Conservation (phyloP, 2,113 vertebrate genomes). For the Monopterus albus region DNA sequence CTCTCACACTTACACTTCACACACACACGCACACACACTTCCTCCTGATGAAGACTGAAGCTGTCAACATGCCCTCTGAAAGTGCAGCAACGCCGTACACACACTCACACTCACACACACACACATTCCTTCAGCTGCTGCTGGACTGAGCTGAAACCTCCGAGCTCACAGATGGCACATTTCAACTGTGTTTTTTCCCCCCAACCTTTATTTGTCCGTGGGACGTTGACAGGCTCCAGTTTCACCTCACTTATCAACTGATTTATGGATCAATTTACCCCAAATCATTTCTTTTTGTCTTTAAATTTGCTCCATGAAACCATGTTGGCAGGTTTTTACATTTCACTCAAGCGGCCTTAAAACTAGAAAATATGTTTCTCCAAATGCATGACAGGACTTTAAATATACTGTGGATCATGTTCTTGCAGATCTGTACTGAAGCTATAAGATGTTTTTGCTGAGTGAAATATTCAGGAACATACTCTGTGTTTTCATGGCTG, state of each 20-base stretch:
- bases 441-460: too few species aligned
- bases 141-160: conserved; percentile 30
- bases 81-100: conserved; percentile 18
- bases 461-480: too few species aligned
- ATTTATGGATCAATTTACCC: background rate
- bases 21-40: conserved; percentile 44
- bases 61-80: conserved; percentile 47
- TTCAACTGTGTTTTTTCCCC: conserved; percentile 30
- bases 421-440: too few species aligned
- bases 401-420: background rate
- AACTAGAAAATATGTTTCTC: background rate
- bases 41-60: conserved; percentile 57
- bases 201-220: conserved; percentile 31
- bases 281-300: background rate
- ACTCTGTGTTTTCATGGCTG: too few species aligned
- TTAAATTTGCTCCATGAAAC: background rate
- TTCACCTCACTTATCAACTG: background rate
- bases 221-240: conserved; percentile 11
- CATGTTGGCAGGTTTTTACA: background rate
- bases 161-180: conserved; percentile 49
- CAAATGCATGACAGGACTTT: background rate
- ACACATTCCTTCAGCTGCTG: conserved; percentile 59
- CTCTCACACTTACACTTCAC: conserved; percentile 56
- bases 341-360: background rate
- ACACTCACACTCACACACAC: conserved; percentile 32